Evolutionary conservation across 2,113 vertebrate species (phyloP).

Genomic region (Mohoua ochrocephala): DNA sequence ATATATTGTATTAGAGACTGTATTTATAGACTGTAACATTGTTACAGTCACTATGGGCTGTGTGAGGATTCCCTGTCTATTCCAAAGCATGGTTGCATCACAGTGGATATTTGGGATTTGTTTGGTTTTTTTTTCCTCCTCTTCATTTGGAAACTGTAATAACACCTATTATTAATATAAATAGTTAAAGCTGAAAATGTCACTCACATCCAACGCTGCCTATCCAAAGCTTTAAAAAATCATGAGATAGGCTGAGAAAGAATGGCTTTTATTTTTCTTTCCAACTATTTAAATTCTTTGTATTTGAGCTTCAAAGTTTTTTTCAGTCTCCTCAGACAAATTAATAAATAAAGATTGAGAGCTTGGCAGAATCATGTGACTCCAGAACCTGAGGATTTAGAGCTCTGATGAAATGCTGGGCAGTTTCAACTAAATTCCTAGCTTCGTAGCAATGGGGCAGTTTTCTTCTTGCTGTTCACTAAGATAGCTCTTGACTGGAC

Average conservation of each 20-base stretch:
- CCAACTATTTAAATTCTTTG: neutral
- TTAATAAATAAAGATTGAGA: neutral
- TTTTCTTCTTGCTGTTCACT: neutral
- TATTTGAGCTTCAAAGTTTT: neutral
- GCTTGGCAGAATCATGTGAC: neutral
- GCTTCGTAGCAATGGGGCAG: neutral
- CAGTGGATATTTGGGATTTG: neutral
- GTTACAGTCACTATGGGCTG: neutral
- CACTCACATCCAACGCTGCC: neutral
- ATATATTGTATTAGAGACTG: no score
- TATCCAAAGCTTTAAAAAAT: neutral
- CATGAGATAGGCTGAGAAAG: neutral
- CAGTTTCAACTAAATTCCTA: neutral
- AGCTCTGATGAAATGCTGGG: neutral
- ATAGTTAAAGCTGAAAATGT: neutral
- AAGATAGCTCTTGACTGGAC: neutral
- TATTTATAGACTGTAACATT: neutral
- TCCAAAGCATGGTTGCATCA: neutral
- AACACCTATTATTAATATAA: neutral
- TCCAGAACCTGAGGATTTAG: neutral
- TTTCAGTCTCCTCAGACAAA: neutral
- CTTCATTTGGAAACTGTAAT: neutral
- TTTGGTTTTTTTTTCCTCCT: neutral
- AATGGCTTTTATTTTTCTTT: neutral
- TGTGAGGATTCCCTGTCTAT: neutral